These are phyloP conservation scores for Trichoplax adhaerens DNA, from an alignment of 37 sponge, comb jelly and placozoan genomes.

Conservation along the genomic window DNA sequence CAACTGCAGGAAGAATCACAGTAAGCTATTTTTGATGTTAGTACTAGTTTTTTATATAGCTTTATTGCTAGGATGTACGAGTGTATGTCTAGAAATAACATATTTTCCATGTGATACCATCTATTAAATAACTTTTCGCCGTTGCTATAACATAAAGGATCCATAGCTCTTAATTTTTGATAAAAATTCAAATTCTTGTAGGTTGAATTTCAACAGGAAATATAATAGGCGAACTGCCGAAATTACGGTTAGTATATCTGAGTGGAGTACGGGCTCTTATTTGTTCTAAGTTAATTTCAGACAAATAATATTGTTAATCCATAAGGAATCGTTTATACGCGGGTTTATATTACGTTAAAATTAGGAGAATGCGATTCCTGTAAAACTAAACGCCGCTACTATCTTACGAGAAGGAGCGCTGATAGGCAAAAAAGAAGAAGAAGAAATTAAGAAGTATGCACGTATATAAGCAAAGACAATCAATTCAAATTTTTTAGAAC, in stretches of 20 bases:
- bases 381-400: slow-evolving; percentile 86
- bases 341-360: not conserved
- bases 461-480: slow-evolving; percentile 11
- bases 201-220: no score
- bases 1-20: no score
- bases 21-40: no score
- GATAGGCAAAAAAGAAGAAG: slow-evolving; percentile 54
- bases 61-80: no score
- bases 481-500: slow-evolving; percentile 4
- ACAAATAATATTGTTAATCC: no score
- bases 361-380: slow-evolving; percentile 31
- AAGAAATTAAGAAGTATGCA: slow-evolving; percentile 46
- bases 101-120: slow-evolving; percentile 9
- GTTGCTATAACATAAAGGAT: no score
- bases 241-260: slow-evolving; percentile 1
- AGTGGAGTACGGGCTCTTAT: slow-evolving; percentile 6
- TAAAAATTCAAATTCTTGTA: no score
- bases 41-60: no score
- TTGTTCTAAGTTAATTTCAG: not conserved
- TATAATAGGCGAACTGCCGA: no score
- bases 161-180: no score
- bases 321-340: no score
- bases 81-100: not conserved
- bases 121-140: no score
- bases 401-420: slow-evolving; percentile 89